Evolutionary conservation across 2,113 vertebrate genomes (phyloP).

Genomic region (Chaenocephalus aceratus): DNA sequence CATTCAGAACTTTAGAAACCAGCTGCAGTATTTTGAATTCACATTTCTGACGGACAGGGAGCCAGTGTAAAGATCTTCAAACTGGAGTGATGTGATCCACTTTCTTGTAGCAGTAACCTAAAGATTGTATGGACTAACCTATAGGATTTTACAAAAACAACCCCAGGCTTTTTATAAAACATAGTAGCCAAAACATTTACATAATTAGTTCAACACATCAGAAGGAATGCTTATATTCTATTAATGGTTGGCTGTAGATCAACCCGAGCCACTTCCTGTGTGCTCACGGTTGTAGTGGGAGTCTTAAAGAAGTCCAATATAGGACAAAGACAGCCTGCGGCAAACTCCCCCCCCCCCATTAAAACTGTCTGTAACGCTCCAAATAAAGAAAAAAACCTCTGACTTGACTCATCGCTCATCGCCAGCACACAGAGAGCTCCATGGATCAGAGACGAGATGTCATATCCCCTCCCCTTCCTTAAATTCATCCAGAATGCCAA

Average conservation of each 20-base stretch:
- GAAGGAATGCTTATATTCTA: constrained; percentile 31
- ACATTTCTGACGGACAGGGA: no score
- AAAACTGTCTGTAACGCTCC: constrained; percentile 64
- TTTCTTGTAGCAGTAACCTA: no score
- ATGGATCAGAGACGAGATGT: constrained; percentile 77
- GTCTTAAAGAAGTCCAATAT: constrained; percentile 74
- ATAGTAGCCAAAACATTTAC: no score
- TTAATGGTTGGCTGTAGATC: constrained; percentile 58
- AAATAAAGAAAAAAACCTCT: constrained; percentile 62
- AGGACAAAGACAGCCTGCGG: constrained; percentile 77
- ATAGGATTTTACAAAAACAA: no score
- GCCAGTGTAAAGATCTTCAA: no score
- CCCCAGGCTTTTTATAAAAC: no score
- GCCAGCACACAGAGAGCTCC: constrained; percentile 53
- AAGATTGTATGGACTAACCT: no score
- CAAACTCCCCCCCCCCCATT: constrained; percentile 53
- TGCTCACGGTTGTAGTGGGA: constrained; percentile 53
- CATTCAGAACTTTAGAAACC: no score
- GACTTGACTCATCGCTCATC: constrained; percentile 79
- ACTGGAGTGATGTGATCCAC: no score
- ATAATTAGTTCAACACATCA: not conserved
- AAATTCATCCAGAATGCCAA: constrained; percentile 65
- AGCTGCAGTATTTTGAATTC: no score
- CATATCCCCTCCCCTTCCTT: constrained; percentile 56
- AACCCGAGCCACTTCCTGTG: constrained; percentile 63